Evolutionary conservation across 2,797 vertebrate genomes (phyloP).

Genomic region (Urosaurus nigricauda): DNA sequence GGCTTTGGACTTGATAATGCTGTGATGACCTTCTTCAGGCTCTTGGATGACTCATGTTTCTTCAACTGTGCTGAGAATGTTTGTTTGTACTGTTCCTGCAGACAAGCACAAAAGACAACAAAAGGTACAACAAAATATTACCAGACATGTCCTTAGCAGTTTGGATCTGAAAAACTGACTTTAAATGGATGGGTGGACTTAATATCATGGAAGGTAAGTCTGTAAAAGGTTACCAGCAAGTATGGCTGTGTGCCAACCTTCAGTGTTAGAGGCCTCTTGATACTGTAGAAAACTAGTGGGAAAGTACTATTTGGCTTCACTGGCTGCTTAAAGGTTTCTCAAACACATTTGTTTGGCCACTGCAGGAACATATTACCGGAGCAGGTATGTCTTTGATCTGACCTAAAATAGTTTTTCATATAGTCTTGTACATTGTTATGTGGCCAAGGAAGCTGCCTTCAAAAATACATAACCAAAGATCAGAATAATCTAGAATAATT

Average conservation of each 20-base stretch:
- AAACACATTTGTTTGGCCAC: not conserved
- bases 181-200: constrained; percentile 15
- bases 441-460: not conserved
- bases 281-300: not conserved
- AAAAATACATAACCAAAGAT: not conserved
- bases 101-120: constrained; percentile 69
- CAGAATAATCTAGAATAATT: not conserved
- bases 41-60: constrained; percentile 88
- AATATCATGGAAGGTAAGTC: constrained; percentile 12
- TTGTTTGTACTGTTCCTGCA: constrained; percentile 86
- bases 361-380: not conserved
- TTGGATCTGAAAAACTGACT: constrained; percentile 26
- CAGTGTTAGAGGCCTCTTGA: not conserved
- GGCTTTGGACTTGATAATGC: constrained; percentile 81
- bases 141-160: constrained; percentile 33
- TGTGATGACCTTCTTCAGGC: constrained; percentile 84
- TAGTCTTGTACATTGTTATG: not conserved
- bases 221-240: not conserved
- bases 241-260: not conserved
- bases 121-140: constrained; percentile 46
- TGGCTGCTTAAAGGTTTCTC: not conserved
- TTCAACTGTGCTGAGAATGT: constrained; percentile 84
- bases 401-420: not conserved
- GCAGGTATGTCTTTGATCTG: not conserved
- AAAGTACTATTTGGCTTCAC: not conserved